These are phyloP conservation scores for Platyscapa corneri DNA, from an alignment of 1,140 invertebrate genomes.

Conservation along the genomic window DNA sequence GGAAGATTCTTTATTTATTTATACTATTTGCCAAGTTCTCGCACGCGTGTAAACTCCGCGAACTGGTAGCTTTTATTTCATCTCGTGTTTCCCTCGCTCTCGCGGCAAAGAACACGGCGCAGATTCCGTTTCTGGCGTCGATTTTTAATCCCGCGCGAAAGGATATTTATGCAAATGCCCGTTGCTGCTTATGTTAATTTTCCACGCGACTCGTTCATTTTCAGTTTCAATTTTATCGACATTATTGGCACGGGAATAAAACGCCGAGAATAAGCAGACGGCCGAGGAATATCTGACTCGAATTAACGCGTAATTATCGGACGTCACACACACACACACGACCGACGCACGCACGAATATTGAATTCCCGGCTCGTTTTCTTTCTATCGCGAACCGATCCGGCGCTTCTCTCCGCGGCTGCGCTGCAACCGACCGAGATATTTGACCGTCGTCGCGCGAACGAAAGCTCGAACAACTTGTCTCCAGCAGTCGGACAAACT, in stretches of 20 bases:
- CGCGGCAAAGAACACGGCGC: not conserved
- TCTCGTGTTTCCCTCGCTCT: not conserved
- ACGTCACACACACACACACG: too few species aligned
- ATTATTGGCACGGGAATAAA: not conserved
- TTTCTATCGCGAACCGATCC: too few species aligned
- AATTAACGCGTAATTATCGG: too few species aligned
- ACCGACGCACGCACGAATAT: too few species aligned
- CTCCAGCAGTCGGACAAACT: too few species aligned
- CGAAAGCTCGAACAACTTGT: too few species aligned
- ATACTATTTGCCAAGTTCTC: not conserved
- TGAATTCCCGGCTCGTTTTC: too few species aligned
- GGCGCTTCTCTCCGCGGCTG: too few species aligned
- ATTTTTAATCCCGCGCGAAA: not conserved
- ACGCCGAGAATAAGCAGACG: not conserved
- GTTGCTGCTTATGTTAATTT: not conserved
- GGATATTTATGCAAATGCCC: not conserved
- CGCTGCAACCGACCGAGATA: too few species aligned
- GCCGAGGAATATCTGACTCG: too few species aligned
- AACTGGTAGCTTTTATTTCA: not conserved
- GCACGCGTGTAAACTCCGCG: not conserved
- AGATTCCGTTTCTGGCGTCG: not conserved
- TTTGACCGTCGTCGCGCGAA: too few species aligned
- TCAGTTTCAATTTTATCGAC: not conserved
- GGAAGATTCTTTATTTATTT: constrained; percentile 32
- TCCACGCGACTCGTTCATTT: not conserved